Evolutionary conservation across 2,113 vertebrate species (phyloP), one percentile per base, ranked within the genome.

Genomic region (Ictidomys tridecemlineatus): DNA sequence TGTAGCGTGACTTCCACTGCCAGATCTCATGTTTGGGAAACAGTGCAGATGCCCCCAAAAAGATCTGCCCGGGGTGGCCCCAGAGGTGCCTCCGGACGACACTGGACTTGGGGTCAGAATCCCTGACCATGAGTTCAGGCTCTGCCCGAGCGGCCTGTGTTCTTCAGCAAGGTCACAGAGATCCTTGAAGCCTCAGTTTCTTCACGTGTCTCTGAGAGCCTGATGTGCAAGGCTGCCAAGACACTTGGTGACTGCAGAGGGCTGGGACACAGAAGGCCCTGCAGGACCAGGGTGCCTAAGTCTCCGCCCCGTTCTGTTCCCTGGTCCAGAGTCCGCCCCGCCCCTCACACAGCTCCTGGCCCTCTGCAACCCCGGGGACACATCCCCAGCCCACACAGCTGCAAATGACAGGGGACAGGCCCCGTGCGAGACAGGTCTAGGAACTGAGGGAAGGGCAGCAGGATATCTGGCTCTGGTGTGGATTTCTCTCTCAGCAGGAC

Each of bases 131-230:
- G 56, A 74, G 74, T 87, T 89, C 34, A 83, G 63, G 32, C 51
- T 77, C n/a, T 84, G 12, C 70, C 74, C n/a, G 8, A 67, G 76
- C 24, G 53, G 45, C 86, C 63, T 56, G 18, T 89, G 87, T 93
- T 92, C 92, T 97, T 97, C 65, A 20, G 34, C 95, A 96, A 97
- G 93, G 79, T 95, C 89, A 82, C 14, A 14, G 70, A 48, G 30
- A 65, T 65, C 80, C 80, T 77, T 4, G 0, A 14, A 53, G 20
- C 45, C 78, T 89, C 74, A 0, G 30, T 91, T 95, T 72, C 87
- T 85, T 85, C 20, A 1, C 0, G 2, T 28, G 34, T 67, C 80
- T 14, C 9, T 26, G 73, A 42, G 32, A 30, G 8, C 34, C 16
- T 14, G 56, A 42, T 4, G 69, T 16, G 32, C 11, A 3, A 45